These are phyloP conservation scores for Drosophila kohkoa DNA, from an alignment of 1,140 invertebrate species.

Conservation along the genomic window DNA sequence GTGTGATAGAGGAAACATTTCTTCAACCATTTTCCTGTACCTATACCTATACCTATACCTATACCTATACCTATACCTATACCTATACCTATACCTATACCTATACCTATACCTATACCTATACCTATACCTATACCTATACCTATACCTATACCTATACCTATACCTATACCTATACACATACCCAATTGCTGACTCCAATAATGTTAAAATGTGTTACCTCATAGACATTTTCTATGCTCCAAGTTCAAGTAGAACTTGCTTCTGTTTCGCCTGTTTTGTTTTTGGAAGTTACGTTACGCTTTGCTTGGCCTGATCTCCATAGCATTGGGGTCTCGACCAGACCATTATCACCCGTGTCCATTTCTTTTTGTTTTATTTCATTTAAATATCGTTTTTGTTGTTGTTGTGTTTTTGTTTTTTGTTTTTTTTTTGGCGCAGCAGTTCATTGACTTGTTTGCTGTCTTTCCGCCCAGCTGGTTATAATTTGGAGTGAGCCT, in stretches of 20 bases:
- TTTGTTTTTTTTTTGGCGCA: conserved; percentile 52
- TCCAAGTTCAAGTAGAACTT: neutral
- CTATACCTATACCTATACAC: no score
- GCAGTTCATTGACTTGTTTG: conserved; percentile 70
- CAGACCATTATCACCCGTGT: conserved; percentile 15
- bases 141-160: no score
- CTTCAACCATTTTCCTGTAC: no score
- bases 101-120: no score
- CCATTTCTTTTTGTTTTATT: conserved; percentile 21
- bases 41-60: no score
- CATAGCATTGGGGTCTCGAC: conserved; percentile 4
- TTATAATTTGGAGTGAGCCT: conserved; percentile 59
- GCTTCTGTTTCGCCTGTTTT: conserved; percentile 1
- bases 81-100: no score
- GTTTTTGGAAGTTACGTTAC: conserved; percentile 23
- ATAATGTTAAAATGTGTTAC: neutral
- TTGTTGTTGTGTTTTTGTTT: conserved; percentile 37
- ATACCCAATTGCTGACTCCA: no score
- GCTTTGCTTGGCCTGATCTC: conserved; percentile 34
- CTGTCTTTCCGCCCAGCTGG: conserved; percentile 42
- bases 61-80: no score
- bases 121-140: no score
- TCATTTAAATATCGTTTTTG: conserved; percentile 11
- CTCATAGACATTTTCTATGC: neutral
- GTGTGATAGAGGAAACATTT: no score